Percentiles rank a stretch among this genome's conserved stretches.
Conservation (phyloP, 2,113 vertebrate species). For the Synodontis membranacea region DNA sequence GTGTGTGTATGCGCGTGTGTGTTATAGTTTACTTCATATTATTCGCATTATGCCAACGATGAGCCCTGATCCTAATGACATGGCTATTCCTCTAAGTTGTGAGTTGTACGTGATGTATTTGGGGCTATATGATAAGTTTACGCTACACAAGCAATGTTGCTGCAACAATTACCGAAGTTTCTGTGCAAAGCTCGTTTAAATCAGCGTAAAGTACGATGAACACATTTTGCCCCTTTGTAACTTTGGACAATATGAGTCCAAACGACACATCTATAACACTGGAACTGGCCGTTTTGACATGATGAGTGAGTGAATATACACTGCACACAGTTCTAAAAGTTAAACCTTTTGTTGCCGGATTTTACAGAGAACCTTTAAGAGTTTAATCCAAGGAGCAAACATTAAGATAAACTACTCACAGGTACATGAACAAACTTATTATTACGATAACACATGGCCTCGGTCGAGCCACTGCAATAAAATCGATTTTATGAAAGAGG, state of each 20-base stretch:
- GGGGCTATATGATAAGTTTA: neutral
- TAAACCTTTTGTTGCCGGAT: too few relatives aligned
- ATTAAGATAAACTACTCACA: neutral
- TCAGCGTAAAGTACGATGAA: too few relatives aligned
- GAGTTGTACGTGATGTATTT: neutral
- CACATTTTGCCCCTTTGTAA: too few relatives aligned
- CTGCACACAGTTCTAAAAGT: neutral
- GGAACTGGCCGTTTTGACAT: too few relatives aligned
- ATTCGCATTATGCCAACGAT: neutral
- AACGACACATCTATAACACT: too few relatives aligned
- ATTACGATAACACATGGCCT: neutral
- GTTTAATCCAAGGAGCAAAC: neutral
- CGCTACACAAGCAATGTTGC: too few relatives aligned
- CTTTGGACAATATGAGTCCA: too few relatives aligned
- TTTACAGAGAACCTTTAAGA: neutral
- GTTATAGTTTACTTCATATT: neutral
- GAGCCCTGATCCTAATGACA: neutral
- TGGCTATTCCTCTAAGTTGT: neutral
- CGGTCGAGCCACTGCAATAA: neutral
- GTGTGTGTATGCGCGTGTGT: constrained; percentile 1
- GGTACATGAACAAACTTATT: neutral
- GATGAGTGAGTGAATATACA: neutral
- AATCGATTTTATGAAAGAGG: neutral
- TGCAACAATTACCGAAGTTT: too few relatives aligned
- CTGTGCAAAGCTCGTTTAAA: too few relatives aligned